Evolutionary conservation across 2,888 invertebrate genomes (phyloP).

Genomic region (Harpalus rufipes): DNA sequence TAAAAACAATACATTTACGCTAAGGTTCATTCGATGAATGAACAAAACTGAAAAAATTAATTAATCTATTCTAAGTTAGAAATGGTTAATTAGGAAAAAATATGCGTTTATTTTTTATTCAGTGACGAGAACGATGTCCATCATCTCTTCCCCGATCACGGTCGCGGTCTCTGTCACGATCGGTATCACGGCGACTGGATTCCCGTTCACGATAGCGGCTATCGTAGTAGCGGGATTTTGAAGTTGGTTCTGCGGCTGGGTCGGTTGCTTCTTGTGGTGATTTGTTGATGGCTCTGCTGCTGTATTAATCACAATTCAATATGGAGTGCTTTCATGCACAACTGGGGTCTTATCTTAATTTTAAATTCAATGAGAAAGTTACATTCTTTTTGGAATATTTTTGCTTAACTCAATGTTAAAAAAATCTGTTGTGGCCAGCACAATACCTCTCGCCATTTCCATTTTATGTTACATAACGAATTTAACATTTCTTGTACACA

Average conservation of each 20-base stretch:
- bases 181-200: conserved; percentile 81
- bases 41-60: conserved; percentile 51
- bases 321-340: background rate
- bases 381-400: too few species aligned
- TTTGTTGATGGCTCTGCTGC: conserved; percentile 79
- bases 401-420: too few species aligned
- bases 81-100: conserved; percentile 40
- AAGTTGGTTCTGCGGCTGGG: conserved; percentile 76
- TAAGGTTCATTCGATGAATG: conserved; percentile 37
- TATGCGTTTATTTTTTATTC: conserved; percentile 69
- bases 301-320: conserved; percentile 26
- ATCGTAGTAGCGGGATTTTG: conserved; percentile 88
- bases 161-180: conserved; percentile 83
- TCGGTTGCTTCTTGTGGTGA: conserved; percentile 81
- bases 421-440: too few species aligned
- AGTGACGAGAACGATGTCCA: conserved; percentile 86
- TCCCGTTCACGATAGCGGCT: conserved; percentile 85
- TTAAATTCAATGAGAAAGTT: too few species aligned
- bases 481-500: too few species aligned
- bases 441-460: too few species aligned
- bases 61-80: conserved; percentile 8
- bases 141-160: conserved; percentile 82
- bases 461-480: too few species aligned
- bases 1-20: conserved; percentile 42
- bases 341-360: background rate